Base-by-base conservation (phyloP, 2,797 vertebrate genomes). In the Valencia hispanica region DNA sequence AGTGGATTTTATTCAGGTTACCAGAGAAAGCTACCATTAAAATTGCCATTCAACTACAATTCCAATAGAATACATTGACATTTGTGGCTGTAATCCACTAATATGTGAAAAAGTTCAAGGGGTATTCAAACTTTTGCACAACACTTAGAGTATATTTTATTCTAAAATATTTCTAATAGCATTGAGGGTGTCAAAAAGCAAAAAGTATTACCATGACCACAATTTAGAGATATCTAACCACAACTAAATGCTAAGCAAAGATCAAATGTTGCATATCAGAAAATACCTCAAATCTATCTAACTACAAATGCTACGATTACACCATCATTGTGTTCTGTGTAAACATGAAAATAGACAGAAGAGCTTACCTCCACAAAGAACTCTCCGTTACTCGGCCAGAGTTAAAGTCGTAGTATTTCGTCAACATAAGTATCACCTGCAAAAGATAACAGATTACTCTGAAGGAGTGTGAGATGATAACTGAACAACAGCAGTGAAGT, bases 351-450 rank as follows among this genome's bases (percentile, higher is more conserved):
- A 4, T 69, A 72, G 45, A 61, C 18, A 50, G 36, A 74, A n/a
- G 45, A 39, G 73, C 96, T 65, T 95, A 98, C 97, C 97, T 97
- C 97, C 97, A 98, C 84, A 98, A 94, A 51, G 97, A 98, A 91
- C 97, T 98, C 92, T 98, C 97, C 0, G 97, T 98, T 86, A 98
- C 97, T 95, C 97, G 97, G 90, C 97, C 97, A 77, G 97, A 93
- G 95, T 96, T 98, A 95, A 98, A 97, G 95, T 98, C 97, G 51
- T 96, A 97, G 84, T 96, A 96, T 93, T 98, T 98, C 74, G 97
- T 98, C 96, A 98, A 93, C 96, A 98, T 98, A 89, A 98, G 96
- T 93, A 98, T 98, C 94, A 98, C 97, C 97, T 98, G 85, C 47
- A 48, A 88, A 87, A 94, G 43, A 91, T 84, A 79, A 91, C 70